Percentiles rank a stretch among this genome's conserved stretches.
Conservation (phyloP, 2,888 invertebrate genomes). For the Conomelus anceps region DNA sequence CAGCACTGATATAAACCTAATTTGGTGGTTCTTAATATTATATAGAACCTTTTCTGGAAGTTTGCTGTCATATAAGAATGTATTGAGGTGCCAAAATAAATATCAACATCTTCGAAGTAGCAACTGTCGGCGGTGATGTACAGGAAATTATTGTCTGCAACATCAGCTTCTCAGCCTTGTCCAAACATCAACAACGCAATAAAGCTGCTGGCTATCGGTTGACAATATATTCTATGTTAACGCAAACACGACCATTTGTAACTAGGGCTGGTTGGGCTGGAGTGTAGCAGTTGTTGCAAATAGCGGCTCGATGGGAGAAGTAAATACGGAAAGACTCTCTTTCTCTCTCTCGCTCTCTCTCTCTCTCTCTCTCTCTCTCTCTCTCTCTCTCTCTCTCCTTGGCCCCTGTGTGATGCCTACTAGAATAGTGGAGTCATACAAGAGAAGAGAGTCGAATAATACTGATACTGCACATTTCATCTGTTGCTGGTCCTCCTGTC, state of each 20-base stretch:
- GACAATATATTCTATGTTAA: neutral
- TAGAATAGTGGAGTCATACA: neutral
- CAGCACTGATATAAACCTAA: too few relatives aligned
- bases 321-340: neutral
- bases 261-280: neutral
- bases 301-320: neutral
- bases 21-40: too few relatives aligned
- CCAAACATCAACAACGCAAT: neutral
- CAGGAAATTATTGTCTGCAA: neutral
- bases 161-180: neutral
- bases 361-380: neutral
- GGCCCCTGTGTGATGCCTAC: neutral
- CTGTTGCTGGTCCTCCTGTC: neutral
- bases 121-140: neutral
- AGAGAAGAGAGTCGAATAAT: neutral
- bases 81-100: neutral
- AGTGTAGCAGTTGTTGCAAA: neutral
- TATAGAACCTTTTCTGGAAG: neutral
- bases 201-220: neutral
- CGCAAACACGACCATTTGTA: neutral
- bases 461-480: neutral
- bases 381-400: neutral
- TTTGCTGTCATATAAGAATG: neutral
- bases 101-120: neutral
- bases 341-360: neutral